Percentiles rank a stretch among this genome's conserved stretches.
Evolutionary conservation across 2,888 invertebrate genomes (phyloP).

Genomic region (Lepas anatifera): DNA sequence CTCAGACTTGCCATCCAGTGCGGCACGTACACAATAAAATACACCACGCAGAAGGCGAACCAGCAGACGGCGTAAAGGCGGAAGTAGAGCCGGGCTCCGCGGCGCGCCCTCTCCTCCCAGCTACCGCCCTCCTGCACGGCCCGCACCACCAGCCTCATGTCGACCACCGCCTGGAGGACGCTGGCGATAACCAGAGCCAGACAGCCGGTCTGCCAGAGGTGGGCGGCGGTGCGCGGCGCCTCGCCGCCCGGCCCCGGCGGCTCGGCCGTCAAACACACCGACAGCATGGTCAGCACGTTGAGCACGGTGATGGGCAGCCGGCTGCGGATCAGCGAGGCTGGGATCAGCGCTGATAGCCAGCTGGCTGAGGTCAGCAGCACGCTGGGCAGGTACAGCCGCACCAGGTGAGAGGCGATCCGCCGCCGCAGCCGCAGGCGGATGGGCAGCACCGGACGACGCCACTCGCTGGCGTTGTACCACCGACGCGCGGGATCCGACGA

Average conservation of each 20-base stretch:
- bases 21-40: neutral
- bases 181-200: neutral
- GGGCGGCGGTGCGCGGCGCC: neutral
- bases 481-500: neutral
- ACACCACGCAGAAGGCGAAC: neutral
- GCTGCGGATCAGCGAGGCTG: conserved; percentile 9
- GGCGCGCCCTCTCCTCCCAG: neutral
- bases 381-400: neutral
- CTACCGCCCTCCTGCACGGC: neutral
- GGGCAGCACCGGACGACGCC: neutral
- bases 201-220: neutral
- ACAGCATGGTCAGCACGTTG: neutral
- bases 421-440: neutral
- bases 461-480: neutral
- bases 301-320: neutral
- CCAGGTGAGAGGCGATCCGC: neutral
- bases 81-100: neutral
- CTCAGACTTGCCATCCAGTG: neutral
- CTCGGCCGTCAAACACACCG: neutral
- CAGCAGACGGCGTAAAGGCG: neutral
- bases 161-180: neutral
- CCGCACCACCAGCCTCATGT: neutral
- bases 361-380: neutral
- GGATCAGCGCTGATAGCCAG: conserved; percentile 6
- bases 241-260: neutral